Evolutionary conservation across 2,888 invertebrate genomes (phyloP), one percentile per base, ranked within the genome.

Genomic region (Teinopalpus imperialis): DNA sequence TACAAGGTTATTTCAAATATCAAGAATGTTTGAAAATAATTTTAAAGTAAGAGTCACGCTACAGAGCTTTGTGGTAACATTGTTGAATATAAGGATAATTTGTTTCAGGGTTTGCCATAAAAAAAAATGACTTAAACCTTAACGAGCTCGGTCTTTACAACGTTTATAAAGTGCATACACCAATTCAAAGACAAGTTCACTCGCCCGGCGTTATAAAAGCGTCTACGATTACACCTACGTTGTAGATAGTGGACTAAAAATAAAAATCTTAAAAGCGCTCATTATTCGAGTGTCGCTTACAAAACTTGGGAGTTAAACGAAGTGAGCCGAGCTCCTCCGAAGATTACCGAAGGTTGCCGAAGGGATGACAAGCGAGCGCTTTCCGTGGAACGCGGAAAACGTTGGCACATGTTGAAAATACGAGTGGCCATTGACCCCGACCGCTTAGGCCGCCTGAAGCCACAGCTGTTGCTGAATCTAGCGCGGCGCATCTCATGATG

Each of bases 371-470:
- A 69, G 71, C 72, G 59, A 68, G 77, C 70, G 78, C 76, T 86
- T 83, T 86, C 83, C 86, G 65, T 72, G 82, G 87, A 87, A 87
- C 87, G 87, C 87, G 87, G 87, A 87, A 87, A 87, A 83, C 81
- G 77, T 74, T 77, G 72, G 82, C 85, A 83, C 81, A 85, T 86
- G 87, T 87, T 86, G 86, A 86, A 87, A 87, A 87, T 86, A 86
- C 87, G 73, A 75, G 69, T 76, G 86, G 86, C 69, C 86, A 83
- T 77, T 86, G 86, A 85, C 86, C 86, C 85, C 85, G 76, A 76
- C 68, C 77, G 76, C 69, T 62, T 67, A 71, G 69, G 71, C 71
- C 65, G 69, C 63, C 74, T 70, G 73, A 74, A 75, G 66, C 68
- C 72, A 78, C 86, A 86, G 83, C 87, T 85, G 86, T 78, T 82